Base-by-base conservation (phyloP, 2,797 vertebrate species). In the Rhinatrema bivittatum region DNA sequence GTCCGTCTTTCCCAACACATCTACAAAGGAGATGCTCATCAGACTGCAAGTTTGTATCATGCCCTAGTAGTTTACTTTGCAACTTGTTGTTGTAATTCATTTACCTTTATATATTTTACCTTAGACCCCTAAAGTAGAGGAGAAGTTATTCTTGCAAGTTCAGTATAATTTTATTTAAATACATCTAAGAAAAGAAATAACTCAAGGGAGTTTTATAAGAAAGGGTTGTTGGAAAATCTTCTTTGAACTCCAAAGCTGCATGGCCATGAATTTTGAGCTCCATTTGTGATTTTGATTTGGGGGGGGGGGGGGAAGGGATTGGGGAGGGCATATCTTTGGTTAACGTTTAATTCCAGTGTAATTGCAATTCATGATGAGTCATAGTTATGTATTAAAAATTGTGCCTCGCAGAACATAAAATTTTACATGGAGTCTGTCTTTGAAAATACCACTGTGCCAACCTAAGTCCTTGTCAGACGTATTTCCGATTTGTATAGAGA, bases 81-180 rank as follows among this genome's bases (percentile, higher is more conserved):
- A 58, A 53, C 21, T 63, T 68, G 65, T 72, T 47, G 56, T 60
- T 60, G 51, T 62, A 52, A 59, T 60, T 49, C 58, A 53, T 51
- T 56, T 65, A 41, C 36, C 29, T 50, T 65, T 61, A 48, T 60
- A 44, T 30, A 46, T 70, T 64, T 56, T 60, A 46, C 60, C 66
- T 70, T 74, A 53, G 37, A 48, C 39, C 32, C 53, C 7, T 21
- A 13, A 36, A 12, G 54, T 59, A 42, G 48, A 64, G 66, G 62
- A 32, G 39, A 65, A 62, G 58, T n/a, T n/a, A n/a, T n/a, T n/a
- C n/a, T n/a, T n/a, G n/a, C 33, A 58, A 38, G 70, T 64, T 70
- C 62, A 56, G 13, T 55, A 49, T 17, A 28, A 42, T 50, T 26
- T 47, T 43, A 10, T 27, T 42, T 18, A 32, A 47, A 24, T 36